Conservation (phyloP, 2,113 vertebrate genomes). For the Myotis davidii region DNA sequence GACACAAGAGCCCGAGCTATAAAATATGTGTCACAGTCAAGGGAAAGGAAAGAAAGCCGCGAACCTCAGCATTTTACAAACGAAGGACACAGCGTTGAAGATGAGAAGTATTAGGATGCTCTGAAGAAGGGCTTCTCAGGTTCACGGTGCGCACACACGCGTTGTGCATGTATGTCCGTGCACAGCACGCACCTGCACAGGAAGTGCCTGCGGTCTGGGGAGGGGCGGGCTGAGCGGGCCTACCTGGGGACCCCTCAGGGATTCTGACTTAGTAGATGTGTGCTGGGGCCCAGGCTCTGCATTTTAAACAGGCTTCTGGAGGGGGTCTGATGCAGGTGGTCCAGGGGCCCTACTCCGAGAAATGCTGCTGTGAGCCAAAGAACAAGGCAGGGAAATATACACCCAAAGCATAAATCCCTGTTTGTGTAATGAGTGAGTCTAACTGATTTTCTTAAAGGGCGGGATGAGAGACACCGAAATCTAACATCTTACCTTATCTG, state of each 20-base stretch:
- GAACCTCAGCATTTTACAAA: slow-evolving; percentile 1
- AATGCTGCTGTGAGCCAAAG: not conserved
- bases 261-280: not conserved
- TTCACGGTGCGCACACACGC: fast-evolving
- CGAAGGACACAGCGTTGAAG: not conserved
- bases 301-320: slow-evolving; percentile 48
- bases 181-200: not conserved
- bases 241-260: not conserved
- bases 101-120: not conserved
- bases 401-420: not conserved
- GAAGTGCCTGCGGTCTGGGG: not conserved
- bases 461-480: not conserved
- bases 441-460: not conserved
- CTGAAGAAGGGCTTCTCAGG: not conserved
- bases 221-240: not conserved
- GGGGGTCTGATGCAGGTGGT: not conserved
- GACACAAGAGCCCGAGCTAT: not conserved
- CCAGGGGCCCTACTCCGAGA: not conserved
- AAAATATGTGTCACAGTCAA: not conserved
- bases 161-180: fast-evolving
- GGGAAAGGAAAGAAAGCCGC: not conserved
- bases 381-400: not conserved
- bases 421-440: not conserved
- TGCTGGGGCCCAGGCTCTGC: not conserved
- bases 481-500: not conserved